These are phyloP conservation scores for Drosophila nigritarsus DNA, from an alignment of 2,888 invertebrate genomes.

Conservation along the genomic window DNA sequence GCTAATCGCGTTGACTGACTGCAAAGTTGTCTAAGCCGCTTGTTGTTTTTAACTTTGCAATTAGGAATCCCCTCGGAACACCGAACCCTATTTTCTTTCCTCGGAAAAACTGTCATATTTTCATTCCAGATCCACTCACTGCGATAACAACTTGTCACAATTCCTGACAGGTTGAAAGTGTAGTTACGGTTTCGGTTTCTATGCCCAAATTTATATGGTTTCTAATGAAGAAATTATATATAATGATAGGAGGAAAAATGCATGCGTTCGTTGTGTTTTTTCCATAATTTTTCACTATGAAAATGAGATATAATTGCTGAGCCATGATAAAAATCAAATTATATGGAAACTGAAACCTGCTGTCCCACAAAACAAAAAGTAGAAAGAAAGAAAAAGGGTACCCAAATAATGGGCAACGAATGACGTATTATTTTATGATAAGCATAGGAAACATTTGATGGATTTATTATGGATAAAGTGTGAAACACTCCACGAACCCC, in stretches of 20 bases:
- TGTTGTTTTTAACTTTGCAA: slow-evolving; percentile 79
- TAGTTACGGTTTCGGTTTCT: slow-evolving; percentile 18
- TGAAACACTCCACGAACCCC: slow-evolving; percentile 31
- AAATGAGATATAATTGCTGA: slow-evolving; percentile 72
- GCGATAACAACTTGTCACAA: slow-evolving; percentile 76
- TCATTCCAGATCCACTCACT: slow-evolving; percentile 43
- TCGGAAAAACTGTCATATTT: slow-evolving; percentile 57
- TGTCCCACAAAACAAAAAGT: slow-evolving; percentile 13
- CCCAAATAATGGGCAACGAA: slow-evolving; percentile 53
- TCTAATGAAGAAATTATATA: slow-evolving; percentile 79
- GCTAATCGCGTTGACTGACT: slow-evolving; percentile 75
- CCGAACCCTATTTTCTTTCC: slow-evolving; percentile 42
- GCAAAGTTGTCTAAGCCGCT: slow-evolving; percentile 69
- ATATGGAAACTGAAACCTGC: slow-evolving; percentile 74
- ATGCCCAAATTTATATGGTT: slow-evolving; percentile 19
- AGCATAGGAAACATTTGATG: slow-evolving; percentile 72
- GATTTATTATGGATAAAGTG: slow-evolving; percentile 68
- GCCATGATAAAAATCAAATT: slow-evolving; percentile 74
- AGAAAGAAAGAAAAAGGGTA: slow-evolving; percentile 44
- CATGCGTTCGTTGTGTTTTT: slow-evolving; percentile 22
- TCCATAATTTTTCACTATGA: slow-evolving; percentile 41
- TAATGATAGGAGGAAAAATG: slow-evolving; percentile 69
- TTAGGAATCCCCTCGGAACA: slow-evolving; percentile 57
- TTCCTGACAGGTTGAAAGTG: slow-evolving; percentile 60
- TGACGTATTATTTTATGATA: slow-evolving; percentile 77